Evolutionary conservation across 2,113 vertebrate species (phyloP).

Genomic region (Planiliza haematocheilus): DNA sequence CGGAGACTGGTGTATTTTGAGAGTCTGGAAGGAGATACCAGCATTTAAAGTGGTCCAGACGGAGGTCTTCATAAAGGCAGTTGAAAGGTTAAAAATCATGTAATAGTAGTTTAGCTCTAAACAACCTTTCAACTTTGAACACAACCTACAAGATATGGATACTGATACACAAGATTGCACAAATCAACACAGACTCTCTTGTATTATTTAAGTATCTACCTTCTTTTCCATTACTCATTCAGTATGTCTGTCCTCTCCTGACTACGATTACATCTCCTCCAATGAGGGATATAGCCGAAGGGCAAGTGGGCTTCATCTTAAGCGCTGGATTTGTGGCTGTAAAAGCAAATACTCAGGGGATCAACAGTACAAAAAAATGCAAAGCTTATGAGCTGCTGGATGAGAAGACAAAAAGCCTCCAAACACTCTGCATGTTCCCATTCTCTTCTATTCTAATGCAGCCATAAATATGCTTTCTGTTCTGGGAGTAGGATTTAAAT

Average conservation of each 20-base stretch:
- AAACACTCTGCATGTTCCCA: not conserved
- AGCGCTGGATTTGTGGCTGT: conserved; percentile 11
- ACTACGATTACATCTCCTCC: not conserved
- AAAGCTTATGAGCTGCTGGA: not conserved
- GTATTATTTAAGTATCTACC: not conserved
- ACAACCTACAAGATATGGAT: not conserved
- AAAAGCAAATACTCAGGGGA: conserved; percentile 1
- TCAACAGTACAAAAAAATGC: not conserved
- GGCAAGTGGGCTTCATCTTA: not conserved
- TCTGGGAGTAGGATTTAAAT: conserved; percentile 3
- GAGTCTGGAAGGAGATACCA: conserved; percentile 35
- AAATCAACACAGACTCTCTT: not conserved
- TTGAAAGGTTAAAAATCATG: conserved; percentile 3
- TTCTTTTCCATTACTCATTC: not conserved
- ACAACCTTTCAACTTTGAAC: not conserved
- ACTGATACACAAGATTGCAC: not conserved
- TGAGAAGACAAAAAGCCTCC: not conserved
- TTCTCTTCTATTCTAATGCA: conserved; percentile 1
- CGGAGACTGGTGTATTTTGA: conserved; percentile 46
- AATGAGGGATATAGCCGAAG: not conserved
- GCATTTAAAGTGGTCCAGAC: conserved; percentile 45
- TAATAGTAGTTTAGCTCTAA: not conserved
- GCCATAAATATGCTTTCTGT: conserved; percentile 25
- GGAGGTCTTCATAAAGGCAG: conserved; percentile 14
- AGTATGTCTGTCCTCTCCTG: not conserved